Base-by-base conservation (phyloP, 2,888 invertebrate species). In the Lasioglossum pauxillum region DNA sequence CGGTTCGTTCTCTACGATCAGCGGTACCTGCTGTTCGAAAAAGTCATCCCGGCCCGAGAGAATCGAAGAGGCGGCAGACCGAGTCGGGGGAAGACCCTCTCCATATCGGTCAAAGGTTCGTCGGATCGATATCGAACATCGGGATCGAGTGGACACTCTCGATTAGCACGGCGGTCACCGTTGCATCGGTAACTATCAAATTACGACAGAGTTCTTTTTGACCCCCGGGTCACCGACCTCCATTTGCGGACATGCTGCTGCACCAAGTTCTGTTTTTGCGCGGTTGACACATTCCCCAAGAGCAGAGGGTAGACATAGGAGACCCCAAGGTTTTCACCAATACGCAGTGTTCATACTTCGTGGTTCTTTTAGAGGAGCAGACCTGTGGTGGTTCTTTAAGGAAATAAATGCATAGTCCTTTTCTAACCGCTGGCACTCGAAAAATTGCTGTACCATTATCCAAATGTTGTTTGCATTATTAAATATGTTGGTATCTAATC, bases 21-120 rank as follows among this genome's bases (percentile, higher is more conserved):
- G 91, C 92, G 91, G 93, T 93, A 93, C 91, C 91, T 88, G 90
- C 86, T 86, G 90, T 88, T 90, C 88, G 90, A 91, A 92, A 92
- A 92, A 91, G 86, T 87, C 89, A 90, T 88, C 88, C 81, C 82
- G 57, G 44, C n/a, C 49, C 64, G 53, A 77, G 60, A 57, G 82
- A 75, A 73, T 27, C 49, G 81, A 44, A 71, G 53, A 73, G 31
- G 41, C 67, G 75, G 69, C 38, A 72, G 71, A 49, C 14, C 44
- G 75, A 77, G 80, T 60, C 35, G 35, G 38, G 74, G 60, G 76
- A 77, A 69, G 73, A 75, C 74, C 76, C 53, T 53, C 73, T 75
- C 44, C 19, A 46, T 76, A 78, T 85, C 78, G 74, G 82, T 60
- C 86, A 75, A 77, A 88, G 88, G 79, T 88, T 82, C 76, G 49